These are phyloP conservation scores for Drosophila bipectinata DNA, from an alignment of 1,140 invertebrate genomes.

Conservation along the genomic window DNA sequence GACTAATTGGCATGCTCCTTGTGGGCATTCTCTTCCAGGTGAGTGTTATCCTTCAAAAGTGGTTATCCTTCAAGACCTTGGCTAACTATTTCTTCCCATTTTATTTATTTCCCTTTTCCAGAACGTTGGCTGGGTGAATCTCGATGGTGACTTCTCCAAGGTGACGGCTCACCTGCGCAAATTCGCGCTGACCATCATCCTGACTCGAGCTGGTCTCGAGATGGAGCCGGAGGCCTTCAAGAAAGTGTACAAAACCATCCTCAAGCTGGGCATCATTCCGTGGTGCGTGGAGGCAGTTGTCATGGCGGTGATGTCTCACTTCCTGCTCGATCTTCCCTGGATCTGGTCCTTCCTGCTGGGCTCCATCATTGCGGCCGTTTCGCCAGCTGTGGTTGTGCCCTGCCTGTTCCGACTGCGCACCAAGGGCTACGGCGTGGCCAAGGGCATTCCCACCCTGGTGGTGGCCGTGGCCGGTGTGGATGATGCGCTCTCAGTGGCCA, in stretches of 20 bases:
- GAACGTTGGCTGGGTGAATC: slow-evolving; percentile 90
- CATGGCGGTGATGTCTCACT: slow-evolving; percentile 88
- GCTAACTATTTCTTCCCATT: background rate
- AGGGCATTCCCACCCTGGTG: slow-evolving; percentile 98
- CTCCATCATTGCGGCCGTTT: slow-evolving; percentile 95
- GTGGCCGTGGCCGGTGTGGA: slow-evolving; percentile 93
- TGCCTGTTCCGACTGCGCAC: slow-evolving; percentile 92
- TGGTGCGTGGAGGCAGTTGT: slow-evolving; percentile 92
- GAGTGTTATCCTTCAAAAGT: background rate
- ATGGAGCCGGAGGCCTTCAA: slow-evolving; percentile 93
- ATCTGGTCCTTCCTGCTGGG: slow-evolving; percentile 94
- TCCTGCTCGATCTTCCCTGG: slow-evolving; percentile 93
- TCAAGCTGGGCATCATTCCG: slow-evolving; percentile 93
- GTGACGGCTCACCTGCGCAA: slow-evolving; percentile 90
- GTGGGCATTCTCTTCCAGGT: slow-evolving; percentile 90
- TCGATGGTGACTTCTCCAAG: slow-evolving; percentile 87
- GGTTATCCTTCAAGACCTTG: no score
- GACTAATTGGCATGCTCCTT: slow-evolving; percentile 94
- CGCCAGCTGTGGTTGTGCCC: slow-evolving; percentile 97
- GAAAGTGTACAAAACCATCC: slow-evolving; percentile 90
- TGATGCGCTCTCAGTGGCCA: slow-evolving; percentile 94
- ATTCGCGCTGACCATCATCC: slow-evolving; percentile 95
- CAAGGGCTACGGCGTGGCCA: slow-evolving; percentile 94
- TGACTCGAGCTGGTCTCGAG: slow-evolving; percentile 96
- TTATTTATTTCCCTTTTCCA: slow-evolving; percentile 34